Base-by-base conservation (phyloP, 2,888 invertebrate species). In the Pseudococcus longispinus region DNA sequence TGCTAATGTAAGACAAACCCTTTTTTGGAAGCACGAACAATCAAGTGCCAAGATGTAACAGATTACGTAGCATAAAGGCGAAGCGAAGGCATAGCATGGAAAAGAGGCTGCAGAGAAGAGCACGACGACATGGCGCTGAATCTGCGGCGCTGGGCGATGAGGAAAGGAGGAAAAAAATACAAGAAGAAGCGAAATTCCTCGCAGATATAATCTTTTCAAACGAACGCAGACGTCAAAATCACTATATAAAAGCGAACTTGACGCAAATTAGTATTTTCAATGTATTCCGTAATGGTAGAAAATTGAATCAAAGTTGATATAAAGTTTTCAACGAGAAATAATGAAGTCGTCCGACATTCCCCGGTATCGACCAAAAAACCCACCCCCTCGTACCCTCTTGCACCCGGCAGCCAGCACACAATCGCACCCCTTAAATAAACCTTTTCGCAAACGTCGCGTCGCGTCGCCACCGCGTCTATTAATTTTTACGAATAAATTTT, bases 251-350 rank as follows among this genome's bases (percentile, higher is more conserved):
- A 20, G 20, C 5, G 42, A 42, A 80, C 77, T 80, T 80, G 77
- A 80, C 77, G 77, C 77, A 80, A 80, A 80, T 80, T 80, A 80
- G 77, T 80, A 80, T 42, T 80, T 80, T 42, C 77, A 80, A 80
- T 80, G 77, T 80, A 80, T 80, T 80, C 77, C 77, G 42, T 80
- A 80, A 80, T 80, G 77, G 77, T 80, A 80, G 77, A 42, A 80
- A 80, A 80, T 80, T 80, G 77, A 80, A 80, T 80, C 77, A 80
- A 80, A 80, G 77, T 80, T 80, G 77, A 80, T 80, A 80, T 80
- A 80, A 80, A 80, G 77, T 80, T 80, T 80, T 80, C 77, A n/a
- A 80, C 77, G 77, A 80, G 77, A 80, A 80, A 80, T 80, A 80
- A 80, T 80, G 77, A 80, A 80, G 77, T 80, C 77, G 77, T 70